Base-by-base conservation (phyloP, 2,797 vertebrate species). In the Apogon hyalosoma region DNA sequence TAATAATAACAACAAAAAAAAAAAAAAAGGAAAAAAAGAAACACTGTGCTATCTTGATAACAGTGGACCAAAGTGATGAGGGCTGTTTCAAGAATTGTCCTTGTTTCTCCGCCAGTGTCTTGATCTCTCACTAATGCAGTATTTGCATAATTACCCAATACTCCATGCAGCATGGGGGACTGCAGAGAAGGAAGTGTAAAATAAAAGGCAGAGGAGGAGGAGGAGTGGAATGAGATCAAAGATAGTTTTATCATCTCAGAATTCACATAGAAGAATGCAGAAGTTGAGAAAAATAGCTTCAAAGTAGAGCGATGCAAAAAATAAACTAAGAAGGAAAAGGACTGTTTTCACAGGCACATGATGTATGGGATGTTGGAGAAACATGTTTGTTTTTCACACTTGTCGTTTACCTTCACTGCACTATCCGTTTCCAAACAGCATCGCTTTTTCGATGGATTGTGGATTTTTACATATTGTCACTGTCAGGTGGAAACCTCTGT, bases 131-230 rank as follows among this genome's bases (percentile, higher is more conserved):
- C 72, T 87, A 85, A 91, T 84, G 75, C 78, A 77, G 59, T 42
- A 85, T 89, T 86, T 88, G 69, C 81, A 83, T 92, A 92, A 93
- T 92, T 86, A 88, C 60, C 73, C 60, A 82, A 62, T 59, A 76
- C 77, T 72, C 72, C 63, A 33, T 73, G 75, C 74, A 81, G 70
- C 36, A 73, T 38, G 55, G 55, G 67, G 70, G 66, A 67, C 53
- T 58, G 74, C 72, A 70, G 80, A 67, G 73, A 68, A 72, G 68
- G 59, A 71, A 63, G 59, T 60, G 49, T 33, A 24, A 47, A 73
- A 75, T 55, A 67, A 83, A 78, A 77, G 45, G 60, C 50, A 58
- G 58, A 75, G 50, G 69, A 60, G 50, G 47, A 7, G 16, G 43
- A 31, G 8, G 33, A 51, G 14, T 8, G 7, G 19, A 14, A 38